Conservation (phyloP, 2,113 vertebrate species). For the Callipepla squamata region DNA sequence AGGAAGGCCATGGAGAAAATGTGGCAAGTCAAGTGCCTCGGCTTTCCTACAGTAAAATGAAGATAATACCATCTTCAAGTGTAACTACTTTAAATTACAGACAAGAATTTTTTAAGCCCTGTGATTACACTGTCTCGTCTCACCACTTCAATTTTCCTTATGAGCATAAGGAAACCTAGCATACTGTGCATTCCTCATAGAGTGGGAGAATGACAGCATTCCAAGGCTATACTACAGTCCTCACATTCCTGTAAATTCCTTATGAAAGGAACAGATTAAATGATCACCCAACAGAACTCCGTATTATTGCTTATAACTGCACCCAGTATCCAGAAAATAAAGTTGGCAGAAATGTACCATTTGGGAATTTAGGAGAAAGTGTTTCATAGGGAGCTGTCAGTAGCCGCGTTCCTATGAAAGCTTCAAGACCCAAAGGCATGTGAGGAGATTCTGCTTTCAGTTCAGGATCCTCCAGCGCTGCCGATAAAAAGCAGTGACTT, state of each 20-base stretch:
- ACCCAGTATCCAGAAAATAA: background rate
- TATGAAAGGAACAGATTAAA: background rate
- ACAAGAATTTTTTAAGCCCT: background rate
- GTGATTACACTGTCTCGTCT: background rate
- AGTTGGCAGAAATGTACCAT: background rate
- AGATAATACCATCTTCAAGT: background rate
- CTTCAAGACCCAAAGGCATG: constrained; percentile 18
- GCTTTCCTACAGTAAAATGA: background rate
- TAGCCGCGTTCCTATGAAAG: background rate
- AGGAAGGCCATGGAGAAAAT: background rate
- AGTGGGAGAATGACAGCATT: background rate
- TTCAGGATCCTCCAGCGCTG: background rate
- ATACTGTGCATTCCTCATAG: background rate
- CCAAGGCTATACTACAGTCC: background rate
- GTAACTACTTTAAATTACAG: background rate
- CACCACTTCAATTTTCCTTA: background rate
- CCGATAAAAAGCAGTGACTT: background rate
- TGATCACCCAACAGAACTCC: background rate
- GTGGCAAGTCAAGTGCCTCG: background rate
- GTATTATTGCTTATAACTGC: background rate
- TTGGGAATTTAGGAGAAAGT: background rate
- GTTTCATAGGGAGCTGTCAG: background rate
- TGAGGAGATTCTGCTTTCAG: constrained; percentile 37
- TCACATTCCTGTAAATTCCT: background rate
- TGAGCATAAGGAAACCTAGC: background rate